Conservation (phyloP, 2,797 vertebrate genomes). For the Chrosomus eos region DNA sequence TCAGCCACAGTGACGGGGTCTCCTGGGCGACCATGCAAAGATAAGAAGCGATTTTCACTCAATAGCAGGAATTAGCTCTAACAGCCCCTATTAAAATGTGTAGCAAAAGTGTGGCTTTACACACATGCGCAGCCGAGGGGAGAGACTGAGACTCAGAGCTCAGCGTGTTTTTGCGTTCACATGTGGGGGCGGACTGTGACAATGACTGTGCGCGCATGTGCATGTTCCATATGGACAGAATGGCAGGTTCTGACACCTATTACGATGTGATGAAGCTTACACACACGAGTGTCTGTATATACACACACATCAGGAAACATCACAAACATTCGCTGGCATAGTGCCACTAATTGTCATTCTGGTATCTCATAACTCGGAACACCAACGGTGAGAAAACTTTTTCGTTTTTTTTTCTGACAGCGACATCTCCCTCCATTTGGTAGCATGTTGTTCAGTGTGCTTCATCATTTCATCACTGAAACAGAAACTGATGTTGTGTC, state of each 20-base stretch:
- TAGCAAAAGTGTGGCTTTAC: conserved; percentile 59
- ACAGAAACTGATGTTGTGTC: not conserved
- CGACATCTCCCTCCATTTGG: not conserved
- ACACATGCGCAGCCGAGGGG: conserved; percentile 43
- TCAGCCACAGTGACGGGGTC: conserved; percentile 39
- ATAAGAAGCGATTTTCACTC: conserved; percentile 68
- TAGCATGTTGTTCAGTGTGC: not conserved
- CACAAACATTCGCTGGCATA: not conserved
- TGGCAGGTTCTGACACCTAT: conserved; percentile 42
- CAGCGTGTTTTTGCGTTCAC: conserved; percentile 8
- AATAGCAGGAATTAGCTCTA: conserved; percentile 72
- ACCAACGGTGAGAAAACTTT: not conserved
- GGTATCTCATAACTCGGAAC: conserved; percentile 20
- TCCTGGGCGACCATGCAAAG: conserved; percentile 55
- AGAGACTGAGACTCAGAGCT: conserved; percentile 42
- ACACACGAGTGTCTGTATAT: conserved; percentile 1
- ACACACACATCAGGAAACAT: conserved; percentile 21
- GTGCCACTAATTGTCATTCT: conserved; percentile 11
- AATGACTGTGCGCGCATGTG: not conserved
- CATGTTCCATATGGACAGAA: conserved; percentile 10
- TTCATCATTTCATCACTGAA: not conserved
- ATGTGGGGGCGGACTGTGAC: conserved; percentile 12
- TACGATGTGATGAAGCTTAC: conserved; percentile 1
- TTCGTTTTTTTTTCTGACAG: not conserved
- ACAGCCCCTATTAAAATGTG: conserved; percentile 65